These are phyloP conservation scores for Alsophila aescularia DNA, from an alignment of 2,888 invertebrate genomes.

Conservation along the genomic window DNA sequence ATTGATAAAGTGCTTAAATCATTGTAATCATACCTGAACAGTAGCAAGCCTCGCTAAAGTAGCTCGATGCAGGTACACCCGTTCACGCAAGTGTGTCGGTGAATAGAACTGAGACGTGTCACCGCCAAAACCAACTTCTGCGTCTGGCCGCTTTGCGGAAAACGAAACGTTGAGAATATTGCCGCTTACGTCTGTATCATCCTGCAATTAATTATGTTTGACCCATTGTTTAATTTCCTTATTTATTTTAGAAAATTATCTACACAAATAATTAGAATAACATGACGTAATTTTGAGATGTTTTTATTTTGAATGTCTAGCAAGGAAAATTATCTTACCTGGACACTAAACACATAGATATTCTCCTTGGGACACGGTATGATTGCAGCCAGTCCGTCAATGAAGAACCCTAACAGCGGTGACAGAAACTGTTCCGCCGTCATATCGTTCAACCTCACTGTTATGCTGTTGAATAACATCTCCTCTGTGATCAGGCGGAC, in stretches of 20 bases:
- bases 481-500: conserved; percentile 96
- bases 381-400: conserved; percentile 96
- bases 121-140: conserved; percentile 85
- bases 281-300: no score
- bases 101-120: conserved; percentile 89
- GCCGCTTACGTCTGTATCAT: conserved; percentile 94
- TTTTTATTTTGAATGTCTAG: no score
- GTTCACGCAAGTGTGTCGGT: conserved; percentile 95
- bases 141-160: conserved; percentile 92
- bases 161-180: conserved; percentile 97
- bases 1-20: background rate
- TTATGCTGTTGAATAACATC: conserved; percentile 97
- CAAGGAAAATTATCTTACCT: conserved; percentile 82
- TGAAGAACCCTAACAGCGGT: conserved; percentile 93
- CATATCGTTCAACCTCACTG: conserved; percentile 96
- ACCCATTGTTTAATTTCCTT: no score
- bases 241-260: no score
- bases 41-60: conserved; percentile 94
- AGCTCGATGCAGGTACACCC: conserved; percentile 96
- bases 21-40: conserved; percentile 85
- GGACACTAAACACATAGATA: conserved; percentile 95
- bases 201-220: conserved; percentile 70
- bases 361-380: conserved; percentile 96
- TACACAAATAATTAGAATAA: no score
- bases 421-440: conserved; percentile 96